Percentiles rank a stretch among this genome's conserved stretches.
phyloP scores from a whole-genome alignment of 2,888 invertebrate genomes.

The Pseudeuparius sepicola region DNA sequence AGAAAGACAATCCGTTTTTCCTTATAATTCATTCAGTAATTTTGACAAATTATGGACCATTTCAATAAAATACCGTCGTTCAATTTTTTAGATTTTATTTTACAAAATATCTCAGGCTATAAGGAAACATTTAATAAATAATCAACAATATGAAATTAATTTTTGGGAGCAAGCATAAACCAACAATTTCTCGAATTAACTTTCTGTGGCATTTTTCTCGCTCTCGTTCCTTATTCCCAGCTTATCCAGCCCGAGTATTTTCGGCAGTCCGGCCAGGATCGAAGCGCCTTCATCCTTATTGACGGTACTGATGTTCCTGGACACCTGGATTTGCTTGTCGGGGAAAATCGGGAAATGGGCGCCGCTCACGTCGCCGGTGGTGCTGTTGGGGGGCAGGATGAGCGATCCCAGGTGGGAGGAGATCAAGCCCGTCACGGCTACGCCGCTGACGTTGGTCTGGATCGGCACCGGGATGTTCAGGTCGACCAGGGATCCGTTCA shows the following conservation, averaged over 20 bases:
- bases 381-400: slow-evolving; percentile 24
- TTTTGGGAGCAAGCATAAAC: no score
- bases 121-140: no score
- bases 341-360: slow-evolving; percentile 26
- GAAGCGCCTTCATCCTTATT: slow-evolving; percentile 20
- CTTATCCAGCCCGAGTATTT: background rate
- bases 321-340: slow-evolving; percentile 31
- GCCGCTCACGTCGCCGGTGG: slow-evolving; percentile 19
- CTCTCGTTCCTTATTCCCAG: background rate
- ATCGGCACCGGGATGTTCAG: slow-evolving; percentile 45
- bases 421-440: slow-evolving; percentile 44
- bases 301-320: slow-evolving; percentile 32
- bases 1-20: no score
- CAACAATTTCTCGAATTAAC: no score
- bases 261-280: background rate
- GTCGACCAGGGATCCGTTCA: slow-evolving; percentile 42
- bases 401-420: slow-evolving; percentile 37
- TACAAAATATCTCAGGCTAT: no score
- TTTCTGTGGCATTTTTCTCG: no score
- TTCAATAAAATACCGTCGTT: no score
- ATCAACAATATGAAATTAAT: no score
- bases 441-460: slow-evolving; percentile 45
- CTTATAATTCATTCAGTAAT: no score
- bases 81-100: no score
- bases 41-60: no score